These are phyloP conservation scores for Cyrtorhinus lividipennis DNA, from an alignment of 1,140 invertebrate genomes.

Conservation along the genomic window DNA sequence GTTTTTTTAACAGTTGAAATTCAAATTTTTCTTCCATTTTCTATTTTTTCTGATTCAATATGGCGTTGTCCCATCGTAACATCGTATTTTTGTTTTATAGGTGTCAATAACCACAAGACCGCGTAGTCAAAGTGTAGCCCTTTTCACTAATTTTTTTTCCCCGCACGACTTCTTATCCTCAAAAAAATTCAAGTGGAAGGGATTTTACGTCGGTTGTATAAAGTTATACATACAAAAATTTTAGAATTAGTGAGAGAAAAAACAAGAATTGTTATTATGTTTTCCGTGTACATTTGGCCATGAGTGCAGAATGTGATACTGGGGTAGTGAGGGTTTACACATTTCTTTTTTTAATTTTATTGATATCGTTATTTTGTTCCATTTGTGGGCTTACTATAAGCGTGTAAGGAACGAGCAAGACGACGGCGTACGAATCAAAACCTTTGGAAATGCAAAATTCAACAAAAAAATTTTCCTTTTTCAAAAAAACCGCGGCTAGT, in stretches of 20 bases:
- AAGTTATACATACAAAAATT: conserved; percentile 14
- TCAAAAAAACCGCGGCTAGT: too few relatives aligned
- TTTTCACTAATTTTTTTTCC: background rate
- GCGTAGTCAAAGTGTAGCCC: conserved; percentile 22
- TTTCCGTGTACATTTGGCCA: conserved; percentile 22
- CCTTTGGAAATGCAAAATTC: too few relatives aligned
- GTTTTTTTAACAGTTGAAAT: too few relatives aligned
- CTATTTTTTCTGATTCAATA: too few relatives aligned
- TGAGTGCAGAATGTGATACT: conserved; percentile 31
- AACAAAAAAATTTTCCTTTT: too few relatives aligned
- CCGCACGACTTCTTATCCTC: background rate
- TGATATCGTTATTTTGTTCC: background rate
- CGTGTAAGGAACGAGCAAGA: background rate
- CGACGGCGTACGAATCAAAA: background rate
- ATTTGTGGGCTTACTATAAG: background rate
- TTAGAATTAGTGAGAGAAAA: too few relatives aligned
- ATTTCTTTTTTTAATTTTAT: conserved; percentile 16
- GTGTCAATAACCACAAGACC: conserved; percentile 26
- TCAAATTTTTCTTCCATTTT: too few relatives aligned
- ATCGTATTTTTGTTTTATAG: conserved; percentile 23
- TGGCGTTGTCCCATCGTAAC: too few relatives aligned
- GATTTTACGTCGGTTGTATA: conserved; percentile 17
- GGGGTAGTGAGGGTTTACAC: conserved; percentile 22
- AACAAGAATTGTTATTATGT: conserved; percentile 18
- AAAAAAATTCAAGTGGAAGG: too few relatives aligned